Evolutionary conservation across 2,888 invertebrate genomes (phyloP).

Genomic region (Orthosia cruda): DNA sequence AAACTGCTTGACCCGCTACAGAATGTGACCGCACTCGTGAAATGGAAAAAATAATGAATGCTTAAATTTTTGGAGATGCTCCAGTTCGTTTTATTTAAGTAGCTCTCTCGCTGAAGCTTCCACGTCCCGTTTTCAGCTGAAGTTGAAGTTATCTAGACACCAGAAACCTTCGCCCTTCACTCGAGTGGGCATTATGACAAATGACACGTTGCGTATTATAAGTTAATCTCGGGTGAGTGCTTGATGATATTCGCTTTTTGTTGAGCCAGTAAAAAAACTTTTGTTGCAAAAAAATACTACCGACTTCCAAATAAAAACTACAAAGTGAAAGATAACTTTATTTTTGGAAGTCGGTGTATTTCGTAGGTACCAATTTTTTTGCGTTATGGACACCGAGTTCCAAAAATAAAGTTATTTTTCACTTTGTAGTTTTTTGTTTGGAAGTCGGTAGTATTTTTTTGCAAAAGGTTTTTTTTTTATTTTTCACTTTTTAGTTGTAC

Average conservation of each 20-base stretch:
- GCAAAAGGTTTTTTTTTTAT: too few species aligned
- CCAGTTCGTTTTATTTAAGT: constrained; percentile 73
- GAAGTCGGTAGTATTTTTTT: too few species aligned
- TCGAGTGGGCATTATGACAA: constrained; percentile 40
- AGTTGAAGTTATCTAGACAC: constrained; percentile 60
- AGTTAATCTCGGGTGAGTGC: constrained; percentile 17
- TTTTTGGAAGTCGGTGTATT: too few species aligned
- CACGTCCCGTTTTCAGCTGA: constrained; percentile 52
- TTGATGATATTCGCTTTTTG: constrained; percentile 14
- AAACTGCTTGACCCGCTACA: constrained; percentile 70
- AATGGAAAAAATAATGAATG: constrained; percentile 76
- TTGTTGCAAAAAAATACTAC: too few species aligned
- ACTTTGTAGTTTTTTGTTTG: too few species aligned
- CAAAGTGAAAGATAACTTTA: too few species aligned
- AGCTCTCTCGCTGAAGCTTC: constrained; percentile 64
- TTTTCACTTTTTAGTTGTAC: too few species aligned
- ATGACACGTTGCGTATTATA: constrained; percentile 48
- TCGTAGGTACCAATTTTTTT: too few species aligned
- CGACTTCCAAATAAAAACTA: too few species aligned
- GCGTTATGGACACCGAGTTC: too few species aligned
- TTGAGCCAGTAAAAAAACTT: too few species aligned
- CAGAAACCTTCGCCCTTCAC: constrained; percentile 30
- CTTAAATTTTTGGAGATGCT: constrained; percentile 75
- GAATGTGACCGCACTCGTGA: constrained; percentile 71
- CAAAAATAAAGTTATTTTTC: too few species aligned